phyloP scores from a whole-genome alignment of 1,140 invertebrate species.

The Copidosoma floridanum region DNA sequence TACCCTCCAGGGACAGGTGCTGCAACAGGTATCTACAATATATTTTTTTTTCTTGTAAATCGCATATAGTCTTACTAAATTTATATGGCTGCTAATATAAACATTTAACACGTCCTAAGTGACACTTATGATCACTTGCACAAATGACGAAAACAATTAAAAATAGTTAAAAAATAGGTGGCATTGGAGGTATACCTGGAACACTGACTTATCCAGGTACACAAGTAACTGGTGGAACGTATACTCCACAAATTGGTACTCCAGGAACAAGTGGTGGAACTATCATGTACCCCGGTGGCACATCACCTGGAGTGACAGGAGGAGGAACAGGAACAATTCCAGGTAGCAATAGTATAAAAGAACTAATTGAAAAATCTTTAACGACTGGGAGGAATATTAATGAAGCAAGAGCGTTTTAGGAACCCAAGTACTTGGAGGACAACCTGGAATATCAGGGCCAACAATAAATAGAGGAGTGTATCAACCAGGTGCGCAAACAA shows the following conservation, averaged over 20 bases:
- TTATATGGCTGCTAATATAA: too few species aligned
- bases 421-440: neutral
- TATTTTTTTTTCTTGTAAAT: too few species aligned
- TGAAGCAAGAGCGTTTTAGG: neutral
- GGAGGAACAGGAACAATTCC: slow-evolving; percentile 7
- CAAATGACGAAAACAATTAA: too few species aligned
- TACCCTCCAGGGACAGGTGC: slow-evolving; percentile 6
- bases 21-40: neutral
- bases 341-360: neutral
- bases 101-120: too few species aligned
- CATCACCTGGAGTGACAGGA: slow-evolving; percentile 4
- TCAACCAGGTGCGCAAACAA: too few species aligned
- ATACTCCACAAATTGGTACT: neutral
- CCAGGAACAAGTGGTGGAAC: neutral
- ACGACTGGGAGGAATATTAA: too few species aligned
- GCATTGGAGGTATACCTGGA: slow-evolving; percentile 16
- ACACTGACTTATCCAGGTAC: slow-evolving; percentile 6
- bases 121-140: neutral
- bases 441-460: neutral
- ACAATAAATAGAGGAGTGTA: neutral
- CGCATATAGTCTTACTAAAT: too few species aligned
- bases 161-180: neutral
- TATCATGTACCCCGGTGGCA: slow-evolving; percentile 16
- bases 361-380: too few species aligned
- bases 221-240: neutral